Conservation (phyloP, 2,888 invertebrate genomes). For the Augiades crinisus region DNA sequence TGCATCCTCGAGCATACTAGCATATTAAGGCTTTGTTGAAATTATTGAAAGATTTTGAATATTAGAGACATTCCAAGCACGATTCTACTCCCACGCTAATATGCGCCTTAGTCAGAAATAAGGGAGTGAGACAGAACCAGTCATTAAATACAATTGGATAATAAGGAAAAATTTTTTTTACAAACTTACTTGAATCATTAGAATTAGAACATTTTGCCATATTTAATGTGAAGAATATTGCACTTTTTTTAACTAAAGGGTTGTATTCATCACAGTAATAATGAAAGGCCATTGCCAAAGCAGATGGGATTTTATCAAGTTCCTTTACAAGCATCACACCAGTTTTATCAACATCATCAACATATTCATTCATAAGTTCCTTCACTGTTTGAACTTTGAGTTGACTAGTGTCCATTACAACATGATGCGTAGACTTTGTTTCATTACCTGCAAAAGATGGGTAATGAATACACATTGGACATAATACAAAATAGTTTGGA, state of each 20-base stretch:
- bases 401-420: slow-evolving; percentile 49
- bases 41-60: too few species aligned
- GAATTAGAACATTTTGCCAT: slow-evolving; percentile 53
- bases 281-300: slow-evolving; percentile 73
- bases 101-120: too few species aligned
- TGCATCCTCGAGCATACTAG: too few species aligned
- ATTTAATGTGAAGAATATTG: slow-evolving; percentile 71
- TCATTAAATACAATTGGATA: too few species aligned
- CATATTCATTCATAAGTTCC: slow-evolving; percentile 57
- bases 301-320: slow-evolving; percentile 58
- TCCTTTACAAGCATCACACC: slow-evolving; percentile 68
- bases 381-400: slow-evolving; percentile 51
- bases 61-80: too few species aligned
- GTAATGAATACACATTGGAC: background rate
- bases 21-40: too few species aligned
- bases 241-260: slow-evolving; percentile 64
- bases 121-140: too few species aligned
- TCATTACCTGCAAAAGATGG: slow-evolving; percentile 54
- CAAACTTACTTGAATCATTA: slow-evolving; percentile 45
- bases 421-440: slow-evolving; percentile 44
- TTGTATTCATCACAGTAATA: slow-evolving; percentile 76
- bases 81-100: too few species aligned
- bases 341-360: slow-evolving; percentile 47
- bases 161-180: too few species aligned
- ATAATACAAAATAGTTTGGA: too few species aligned